These are phyloP conservation scores for Drosophila maculinotata DNA, from an alignment of 2,888 invertebrate genomes.

Conservation along the genomic window DNA sequence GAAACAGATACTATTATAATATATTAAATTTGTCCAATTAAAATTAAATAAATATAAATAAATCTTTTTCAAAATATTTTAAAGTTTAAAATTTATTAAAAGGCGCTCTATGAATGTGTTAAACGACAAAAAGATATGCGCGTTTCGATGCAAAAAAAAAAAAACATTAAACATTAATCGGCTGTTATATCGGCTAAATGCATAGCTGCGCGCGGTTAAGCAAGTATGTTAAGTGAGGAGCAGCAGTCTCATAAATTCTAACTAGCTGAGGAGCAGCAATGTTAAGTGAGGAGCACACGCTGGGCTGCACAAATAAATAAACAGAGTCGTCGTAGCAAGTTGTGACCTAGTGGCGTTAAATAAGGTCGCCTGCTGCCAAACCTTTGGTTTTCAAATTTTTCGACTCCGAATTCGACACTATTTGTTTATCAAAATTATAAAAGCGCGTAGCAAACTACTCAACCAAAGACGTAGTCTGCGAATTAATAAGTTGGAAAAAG, in stretches of 20 bases:
- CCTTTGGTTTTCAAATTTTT: constrained; percentile 48
- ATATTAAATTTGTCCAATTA: no score
- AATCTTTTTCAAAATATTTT: not conserved
- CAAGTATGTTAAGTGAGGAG: constrained; percentile 1
- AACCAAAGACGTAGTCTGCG: not conserved
- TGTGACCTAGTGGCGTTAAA: constrained; percentile 69
- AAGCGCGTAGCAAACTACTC: constrained; percentile 6
- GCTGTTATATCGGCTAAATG: not conserved
- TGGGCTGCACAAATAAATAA: constrained; percentile 36
- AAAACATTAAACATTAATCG: no score
- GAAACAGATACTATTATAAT: not conserved
- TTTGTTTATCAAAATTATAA: constrained; percentile 50
- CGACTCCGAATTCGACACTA: constrained; percentile 43
- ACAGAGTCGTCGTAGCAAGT: constrained; percentile 53
- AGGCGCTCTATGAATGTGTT: not conserved
- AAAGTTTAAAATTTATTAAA: not conserved
- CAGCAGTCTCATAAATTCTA: constrained; percentile 6
- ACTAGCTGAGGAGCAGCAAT: not conserved
- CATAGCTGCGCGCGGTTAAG: not conserved
- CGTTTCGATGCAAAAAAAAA: no score
- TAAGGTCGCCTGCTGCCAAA: constrained; percentile 70
- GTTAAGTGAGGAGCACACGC: not conserved
- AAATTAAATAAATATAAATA: not conserved
- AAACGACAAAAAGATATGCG: not conserved
- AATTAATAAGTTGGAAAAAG: not conserved